Evolutionary conservation across 2,797 vertebrate genomes (phyloP), one percentile per base, ranked within the genome.

Genomic region (Taeniopygia guttata): DNA sequence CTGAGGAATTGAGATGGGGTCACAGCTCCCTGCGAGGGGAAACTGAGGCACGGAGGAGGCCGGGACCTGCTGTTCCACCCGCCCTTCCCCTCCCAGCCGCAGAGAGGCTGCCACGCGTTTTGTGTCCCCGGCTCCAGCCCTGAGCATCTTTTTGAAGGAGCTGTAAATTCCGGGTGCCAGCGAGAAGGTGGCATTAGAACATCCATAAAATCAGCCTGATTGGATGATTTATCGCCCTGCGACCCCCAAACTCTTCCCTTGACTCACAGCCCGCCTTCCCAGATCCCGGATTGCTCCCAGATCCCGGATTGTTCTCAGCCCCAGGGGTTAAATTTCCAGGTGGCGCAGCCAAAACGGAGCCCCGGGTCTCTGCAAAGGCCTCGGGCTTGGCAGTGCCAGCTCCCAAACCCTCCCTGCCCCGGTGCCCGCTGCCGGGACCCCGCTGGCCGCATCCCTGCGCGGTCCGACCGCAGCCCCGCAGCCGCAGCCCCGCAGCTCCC

Each of bases 21-120:
- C 10, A 20, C 1, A 2, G 13, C 66, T 48, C 29, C 13, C 0
- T 2, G 2, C 0, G 0, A 9, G 68, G 62, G 48, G 80, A 72
- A 88, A 86, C 29, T 52, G 30, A 89, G 81, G 84, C 40, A n/a
- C 1, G 5, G 4, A 1, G 49, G 19, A 12, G 67, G 11, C 18
- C 38, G 88, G 34, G 36, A n/a, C n/a, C 63, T 18, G 64, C 79
- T 48, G 60, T 7, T 34, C n/a, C 55, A 1, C 20, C 51, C 0
- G 0, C 5, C 20, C 18, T 42, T 27, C 23, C 58, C 23, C 4
- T 17, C 21, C 32, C 72, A 46, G 60, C 58, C 46, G 15, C 36
- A 17, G 60, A 11, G 66, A 2, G 4, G 15, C 22, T 36, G 51
- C 56, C 4, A 0, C 2, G 1, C 6, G 27, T 8, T 84, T 6